A percentile compares a stretch with the other conserved stretches of the same genome.
Evolutionary conservation across 2,888 invertebrate species (phyloP).

Genomic region (Pteria penguin): DNA sequence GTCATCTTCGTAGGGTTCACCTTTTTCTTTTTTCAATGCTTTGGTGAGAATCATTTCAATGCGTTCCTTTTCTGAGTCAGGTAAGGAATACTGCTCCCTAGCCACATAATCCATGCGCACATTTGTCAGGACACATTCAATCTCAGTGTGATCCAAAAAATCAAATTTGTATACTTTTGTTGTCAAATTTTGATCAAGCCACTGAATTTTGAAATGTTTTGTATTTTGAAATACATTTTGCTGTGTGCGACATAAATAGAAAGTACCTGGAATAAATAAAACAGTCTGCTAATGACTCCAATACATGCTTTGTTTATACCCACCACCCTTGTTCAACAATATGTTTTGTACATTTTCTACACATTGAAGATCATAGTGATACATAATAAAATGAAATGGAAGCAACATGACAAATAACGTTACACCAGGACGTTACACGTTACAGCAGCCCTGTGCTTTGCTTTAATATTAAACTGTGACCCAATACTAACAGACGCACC

Average conservation of each 20-base stretch:
- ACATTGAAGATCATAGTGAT: too few relatives aligned
- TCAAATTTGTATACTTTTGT: constrained; percentile 89
- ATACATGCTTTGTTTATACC: too few relatives aligned
- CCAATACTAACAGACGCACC: too few relatives aligned
- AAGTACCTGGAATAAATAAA: too few relatives aligned
- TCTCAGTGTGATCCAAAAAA: constrained; percentile 89
- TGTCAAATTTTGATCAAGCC: constrained; percentile 83
- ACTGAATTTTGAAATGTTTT: constrained; percentile 90
- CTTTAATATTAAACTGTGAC: too few relatives aligned
- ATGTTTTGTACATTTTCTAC: too few relatives aligned
- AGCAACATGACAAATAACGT: too few relatives aligned
- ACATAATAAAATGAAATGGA: too few relatives aligned
- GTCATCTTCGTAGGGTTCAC: constrained; percentile 61
- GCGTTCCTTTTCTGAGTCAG: constrained; percentile 87
- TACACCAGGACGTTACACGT: too few relatives aligned
- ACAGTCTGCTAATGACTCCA: too few relatives aligned
- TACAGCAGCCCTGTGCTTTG: too few relatives aligned
- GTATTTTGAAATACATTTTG: constrained; percentile 94
- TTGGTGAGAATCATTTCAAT: constrained; percentile 91
- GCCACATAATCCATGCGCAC: constrained; percentile 88
- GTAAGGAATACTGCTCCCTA: constrained; percentile 86
- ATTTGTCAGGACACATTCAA: constrained; percentile 85
- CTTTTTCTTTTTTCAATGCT: constrained; percentile 83
- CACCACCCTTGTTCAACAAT: too few relatives aligned
- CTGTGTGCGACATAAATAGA: constrained; percentile 89